These are phyloP conservation scores for Hippolais icterina DNA, from an alignment of 2,113 vertebrate species.

Conservation along the genomic window DNA sequence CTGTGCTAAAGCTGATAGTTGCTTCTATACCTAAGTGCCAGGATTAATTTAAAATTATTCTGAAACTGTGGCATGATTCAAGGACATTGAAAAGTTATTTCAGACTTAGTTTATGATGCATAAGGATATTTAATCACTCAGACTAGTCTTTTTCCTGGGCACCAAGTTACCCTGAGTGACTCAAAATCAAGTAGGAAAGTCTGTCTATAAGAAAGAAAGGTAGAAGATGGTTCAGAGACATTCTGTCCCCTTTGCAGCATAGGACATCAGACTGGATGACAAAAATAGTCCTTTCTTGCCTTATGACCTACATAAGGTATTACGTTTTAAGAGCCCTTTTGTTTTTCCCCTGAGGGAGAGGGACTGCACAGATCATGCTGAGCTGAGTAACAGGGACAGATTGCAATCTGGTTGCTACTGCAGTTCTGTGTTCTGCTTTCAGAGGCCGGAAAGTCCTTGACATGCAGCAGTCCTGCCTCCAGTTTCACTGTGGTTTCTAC, in stretches of 20 bases:
- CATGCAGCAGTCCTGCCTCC: slow-evolving; percentile 36
- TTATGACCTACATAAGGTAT: slow-evolving; percentile 31
- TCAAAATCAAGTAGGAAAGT: not conserved
- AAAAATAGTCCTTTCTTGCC: not conserved
- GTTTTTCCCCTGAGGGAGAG: not conserved
- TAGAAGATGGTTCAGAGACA: not conserved
- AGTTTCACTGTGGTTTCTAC: slow-evolving; percentile 66
- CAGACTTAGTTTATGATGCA: not conserved
- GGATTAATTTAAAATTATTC: not conserved
- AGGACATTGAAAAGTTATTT: not conserved
- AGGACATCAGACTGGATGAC: not conserved
- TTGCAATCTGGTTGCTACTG: slow-evolving; percentile 1
- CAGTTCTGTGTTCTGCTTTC: slow-evolving; percentile 52
- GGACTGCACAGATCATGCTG: not conserved
- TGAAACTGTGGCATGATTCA: not conserved
- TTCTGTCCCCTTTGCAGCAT: not conserved
- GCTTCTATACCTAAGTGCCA: not conserved
- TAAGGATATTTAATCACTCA: not conserved
- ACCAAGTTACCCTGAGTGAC: not conserved
- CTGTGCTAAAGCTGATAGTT: not conserved
- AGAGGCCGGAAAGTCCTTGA: slow-evolving; percentile 72
- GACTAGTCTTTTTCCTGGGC: not conserved
- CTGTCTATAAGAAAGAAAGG: not conserved
- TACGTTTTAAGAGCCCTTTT: not conserved
- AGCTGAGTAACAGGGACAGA: slow-evolving; percentile 26